A percentile compares a stretch with the other conserved stretches of the same genome.
Conservation (phyloP, 2,797 vertebrate genomes). For the Alosa sapidissima region DNA sequence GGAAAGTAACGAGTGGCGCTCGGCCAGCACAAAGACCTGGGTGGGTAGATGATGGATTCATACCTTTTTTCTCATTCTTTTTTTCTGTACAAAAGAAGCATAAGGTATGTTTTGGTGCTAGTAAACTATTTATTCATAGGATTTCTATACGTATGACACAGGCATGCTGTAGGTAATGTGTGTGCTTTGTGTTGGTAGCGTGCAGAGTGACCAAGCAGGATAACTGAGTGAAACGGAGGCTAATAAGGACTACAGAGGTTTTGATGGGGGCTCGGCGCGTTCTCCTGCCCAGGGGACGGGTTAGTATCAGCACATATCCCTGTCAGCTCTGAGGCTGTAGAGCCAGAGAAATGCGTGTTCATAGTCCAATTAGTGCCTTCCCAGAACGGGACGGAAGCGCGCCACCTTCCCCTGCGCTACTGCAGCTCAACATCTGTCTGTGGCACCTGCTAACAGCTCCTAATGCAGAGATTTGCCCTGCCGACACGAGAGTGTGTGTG, state of each 20-base stretch:
- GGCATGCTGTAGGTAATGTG: background rate
- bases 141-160: background rate
- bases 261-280: background rate
- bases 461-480: background rate
- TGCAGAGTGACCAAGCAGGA: background rate
- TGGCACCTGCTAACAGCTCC: background rate
- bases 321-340: background rate
- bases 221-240: background rate
- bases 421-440: background rate
- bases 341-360: background rate
- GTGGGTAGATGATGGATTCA: background rate
- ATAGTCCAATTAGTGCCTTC: background rate
- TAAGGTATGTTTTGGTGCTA: background rate
- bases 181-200: background rate
- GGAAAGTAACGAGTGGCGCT: background rate
- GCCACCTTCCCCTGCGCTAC: background rate
- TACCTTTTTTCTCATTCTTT: background rate
- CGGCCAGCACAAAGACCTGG: background rate
- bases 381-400: background rate
- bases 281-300: too few species aligned
- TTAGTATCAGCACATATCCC: background rate
- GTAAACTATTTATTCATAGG: background rate
- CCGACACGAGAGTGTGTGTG: background rate
- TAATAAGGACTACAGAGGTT: background rate
- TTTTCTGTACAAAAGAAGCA: background rate